Evolutionary conservation across 2,113 vertebrate genomes (phyloP).

Genomic region (Trichechus manatus): DNA sequence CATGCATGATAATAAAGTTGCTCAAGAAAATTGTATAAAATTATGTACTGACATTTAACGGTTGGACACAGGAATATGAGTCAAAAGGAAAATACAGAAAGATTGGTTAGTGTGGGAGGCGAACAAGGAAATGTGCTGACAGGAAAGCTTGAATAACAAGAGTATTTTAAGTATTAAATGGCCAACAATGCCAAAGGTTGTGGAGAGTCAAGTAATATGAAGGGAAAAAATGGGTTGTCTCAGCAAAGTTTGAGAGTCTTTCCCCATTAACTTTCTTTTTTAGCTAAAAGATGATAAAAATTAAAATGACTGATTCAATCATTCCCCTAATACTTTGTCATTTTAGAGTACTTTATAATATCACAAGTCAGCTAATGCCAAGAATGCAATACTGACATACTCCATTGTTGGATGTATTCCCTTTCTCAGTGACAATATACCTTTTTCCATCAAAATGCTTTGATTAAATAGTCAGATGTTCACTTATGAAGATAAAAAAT

Average conservation of each 20-base stretch:
- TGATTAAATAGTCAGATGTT: slow-evolving; percentile 13
- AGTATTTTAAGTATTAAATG: not conserved
- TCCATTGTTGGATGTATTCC: not conserved
- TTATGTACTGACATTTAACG: not conserved
- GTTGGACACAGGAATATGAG: not conserved
- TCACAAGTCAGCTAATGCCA: not conserved
- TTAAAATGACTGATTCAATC: not conserved
- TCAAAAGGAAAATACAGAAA: not conserved
- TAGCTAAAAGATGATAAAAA: slow-evolving; percentile 9
- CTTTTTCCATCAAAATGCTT: not conserved
- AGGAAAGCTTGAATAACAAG: not conserved
- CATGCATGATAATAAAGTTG: not conserved
- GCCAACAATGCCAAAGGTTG: not conserved
- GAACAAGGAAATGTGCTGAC: not conserved
- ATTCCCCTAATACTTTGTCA: not conserved
- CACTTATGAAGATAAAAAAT: not conserved
- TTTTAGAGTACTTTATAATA: not conserved
- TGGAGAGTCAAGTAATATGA: not conserved
- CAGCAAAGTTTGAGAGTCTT: not conserved
- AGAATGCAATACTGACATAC: not conserved
- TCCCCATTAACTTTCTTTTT: not conserved
- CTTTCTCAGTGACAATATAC: not conserved
- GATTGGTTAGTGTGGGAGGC: accelerated
- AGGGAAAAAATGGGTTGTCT: not conserved
- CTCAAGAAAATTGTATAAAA: not conserved